Base-by-base conservation (phyloP, 2,797 vertebrate species). In the Epinephelus coioides region DNA sequence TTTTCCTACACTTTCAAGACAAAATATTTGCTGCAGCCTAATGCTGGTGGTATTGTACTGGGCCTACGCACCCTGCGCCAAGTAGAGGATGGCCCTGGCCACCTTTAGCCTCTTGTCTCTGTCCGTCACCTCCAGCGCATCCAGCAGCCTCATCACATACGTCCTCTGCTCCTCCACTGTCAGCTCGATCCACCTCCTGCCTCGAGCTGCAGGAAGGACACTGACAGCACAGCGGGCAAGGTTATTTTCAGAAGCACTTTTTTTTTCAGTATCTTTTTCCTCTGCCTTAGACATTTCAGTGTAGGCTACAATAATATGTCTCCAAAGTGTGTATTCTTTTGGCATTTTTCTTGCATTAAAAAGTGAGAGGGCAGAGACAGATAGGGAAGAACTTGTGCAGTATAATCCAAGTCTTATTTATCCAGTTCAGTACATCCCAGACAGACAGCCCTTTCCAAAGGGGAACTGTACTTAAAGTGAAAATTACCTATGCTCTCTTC, bases 61-160 rank as follows among this genome's bases (percentile, higher is more conserved):
- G 21, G 10, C 13, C 44, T n/a, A 78, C 90, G 79, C 87, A 99
- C 98, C 98, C 92, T 99, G 98, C 14, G 98, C 97, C 93, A 99
- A 92, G 87, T 99, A 99, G 38, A 99, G 97, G 86, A 99, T 96
- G 79, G 97, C 97, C 50, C 97, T 89, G 12, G 98, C 96, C 15
- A 97, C 97, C 74, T 94, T 95, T 65, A 99, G 96, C 77, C 98
- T 94, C 94, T 92, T 96, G 82, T 98, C 97, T 71, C 97, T 93
- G 92, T 95, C 96, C 11, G 97, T 97, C 90, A 99, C 97, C 90
- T 99, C 98, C 87, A 99, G 92, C 9, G 96, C 96, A 7, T 99
- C 97, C 91, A 99, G 89, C 50, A 99, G 94, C 55, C 82, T 95
- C 98, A 99, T 99, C 71, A 99, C 84, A 0, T 98, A 96, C 25